phyloP scores from a whole-genome alignment of 2,113 vertebrate genomes.

The Scomber colias region DNA sequence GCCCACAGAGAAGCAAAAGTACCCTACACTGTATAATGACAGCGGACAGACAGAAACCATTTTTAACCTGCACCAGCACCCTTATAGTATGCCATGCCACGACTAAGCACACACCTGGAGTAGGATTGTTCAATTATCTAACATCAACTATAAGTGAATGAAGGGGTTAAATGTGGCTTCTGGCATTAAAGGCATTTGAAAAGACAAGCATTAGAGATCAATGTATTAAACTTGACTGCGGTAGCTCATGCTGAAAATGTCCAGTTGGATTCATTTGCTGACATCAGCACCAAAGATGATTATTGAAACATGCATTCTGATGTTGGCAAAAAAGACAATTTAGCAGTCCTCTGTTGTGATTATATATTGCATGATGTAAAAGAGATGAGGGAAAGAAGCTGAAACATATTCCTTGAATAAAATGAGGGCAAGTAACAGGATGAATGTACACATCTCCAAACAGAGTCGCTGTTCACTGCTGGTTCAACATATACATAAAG shows the following conservation, averaged over 20 bases:
- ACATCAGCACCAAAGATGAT: slow-evolving; percentile 31
- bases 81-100: not conserved
- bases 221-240: slow-evolving; percentile 18
- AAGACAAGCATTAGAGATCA: slow-evolving; percentile 8
- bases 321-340: slow-evolving; percentile 19
- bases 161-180: slow-evolving; percentile 25
- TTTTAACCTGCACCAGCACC: not conserved
- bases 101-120: not conserved
- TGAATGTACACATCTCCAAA: slow-evolving; percentile 1
- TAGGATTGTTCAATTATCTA: not conserved
- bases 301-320: slow-evolving; percentile 41
- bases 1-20: not conserved
- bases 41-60: not conserved
- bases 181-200: slow-evolving; percentile 4
- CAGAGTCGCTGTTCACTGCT: not conserved
- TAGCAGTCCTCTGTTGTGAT: slow-evolving; percentile 11
- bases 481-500: not conserved
- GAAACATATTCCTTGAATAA: not conserved
- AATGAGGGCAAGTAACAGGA: not conserved
- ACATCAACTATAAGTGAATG: slow-evolving; percentile 15
- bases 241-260: slow-evolving; percentile 30
- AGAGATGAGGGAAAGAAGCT: slow-evolving; percentile 1
- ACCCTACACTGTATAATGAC: not conserved
- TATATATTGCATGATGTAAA: not conserved
- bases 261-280: slow-evolving; percentile 36